phyloP scores from a whole-genome alignment of 2,888 invertebrate species.

The Chaitophorus viminalis region DNA sequence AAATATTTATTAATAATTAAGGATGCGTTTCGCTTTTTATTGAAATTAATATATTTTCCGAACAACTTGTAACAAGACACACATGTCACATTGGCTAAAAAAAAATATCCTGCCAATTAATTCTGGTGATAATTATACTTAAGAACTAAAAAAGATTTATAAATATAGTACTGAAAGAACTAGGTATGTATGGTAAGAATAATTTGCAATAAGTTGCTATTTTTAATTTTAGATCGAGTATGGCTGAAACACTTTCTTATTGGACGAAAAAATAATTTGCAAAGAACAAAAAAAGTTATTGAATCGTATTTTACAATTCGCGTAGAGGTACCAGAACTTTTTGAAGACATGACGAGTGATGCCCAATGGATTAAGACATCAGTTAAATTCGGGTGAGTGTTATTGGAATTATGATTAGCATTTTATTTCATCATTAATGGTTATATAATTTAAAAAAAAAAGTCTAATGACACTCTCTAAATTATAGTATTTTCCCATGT shows the following conservation, averaged over 20 bases:
- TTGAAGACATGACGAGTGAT: conserved; percentile 39
- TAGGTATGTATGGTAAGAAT: too few species aligned
- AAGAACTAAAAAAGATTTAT: too few species aligned
- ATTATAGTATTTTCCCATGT: background rate
- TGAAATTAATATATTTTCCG: too few species aligned
- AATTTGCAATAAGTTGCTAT: background rate
- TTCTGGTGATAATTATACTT: too few species aligned
- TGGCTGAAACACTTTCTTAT: conserved; percentile 54
- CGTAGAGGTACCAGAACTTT: conserved; percentile 35
- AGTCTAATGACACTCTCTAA: too few species aligned
- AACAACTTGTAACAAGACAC: too few species aligned
- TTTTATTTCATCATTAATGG: background rate
- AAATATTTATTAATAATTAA: too few species aligned
- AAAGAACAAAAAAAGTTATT: conserved; percentile 40
- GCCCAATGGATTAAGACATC: conserved; percentile 26
- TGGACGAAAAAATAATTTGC: conserved; percentile 51
- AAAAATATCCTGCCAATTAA: too few species aligned
- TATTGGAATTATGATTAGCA: background rate
- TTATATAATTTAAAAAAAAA: too few species aligned
- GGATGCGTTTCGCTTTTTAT: too few species aligned
- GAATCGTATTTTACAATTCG: conserved; percentile 45
- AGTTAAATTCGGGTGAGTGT: conserved; percentile 49
- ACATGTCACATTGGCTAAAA: too few species aligned
- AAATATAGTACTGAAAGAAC: too few species aligned
- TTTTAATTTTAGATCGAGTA: conserved; percentile 27